A percentile compares a stretch with the other conserved stretches of the same genome.
Conservation (phyloP, 1,140 invertebrate species). For the Acromyrmex echinatior region DNA sequence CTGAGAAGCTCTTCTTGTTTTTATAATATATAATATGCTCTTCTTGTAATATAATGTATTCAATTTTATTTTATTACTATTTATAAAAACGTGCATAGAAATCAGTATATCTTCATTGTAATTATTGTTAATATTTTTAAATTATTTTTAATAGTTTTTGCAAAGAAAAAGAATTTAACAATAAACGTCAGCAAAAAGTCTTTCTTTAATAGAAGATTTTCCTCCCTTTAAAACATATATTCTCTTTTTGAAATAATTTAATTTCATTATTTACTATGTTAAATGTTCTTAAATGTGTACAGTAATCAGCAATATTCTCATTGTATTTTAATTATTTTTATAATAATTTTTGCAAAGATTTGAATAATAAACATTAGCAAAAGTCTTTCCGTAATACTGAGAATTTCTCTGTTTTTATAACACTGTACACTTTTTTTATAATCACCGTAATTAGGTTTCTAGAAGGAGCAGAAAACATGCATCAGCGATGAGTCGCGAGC, state of each 20-base stretch:
- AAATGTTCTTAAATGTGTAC: neutral
- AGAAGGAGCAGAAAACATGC: neutral
- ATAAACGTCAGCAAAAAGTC: neutral
- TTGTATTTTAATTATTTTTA: neutral
- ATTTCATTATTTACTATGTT: too few relatives aligned
- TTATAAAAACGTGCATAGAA: neutral
- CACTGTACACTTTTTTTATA: neutral
- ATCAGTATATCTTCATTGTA: neutral
- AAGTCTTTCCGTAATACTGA: neutral
- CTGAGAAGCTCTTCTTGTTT: neutral
- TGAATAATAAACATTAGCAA: neutral
- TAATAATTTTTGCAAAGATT: neutral
- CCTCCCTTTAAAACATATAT: neutral
- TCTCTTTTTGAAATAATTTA: too few relatives aligned
- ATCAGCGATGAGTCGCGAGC: slow-evolving; percentile 9
- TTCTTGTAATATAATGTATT: neutral
- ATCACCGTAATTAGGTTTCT: slow-evolving; percentile 2
- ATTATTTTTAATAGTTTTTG: neutral
- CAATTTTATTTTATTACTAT: neutral
- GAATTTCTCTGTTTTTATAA: neutral
- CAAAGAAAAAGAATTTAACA: neutral
- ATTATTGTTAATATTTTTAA: too few relatives aligned
- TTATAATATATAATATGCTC: neutral
- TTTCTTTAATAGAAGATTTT: neutral
- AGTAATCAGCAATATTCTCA: neutral